A percentile compares a stretch with the other conserved stretches of the same genome.
phyloP scores from a whole-genome alignment of 2,113 vertebrate species.

The Poecile atricapillus region DNA sequence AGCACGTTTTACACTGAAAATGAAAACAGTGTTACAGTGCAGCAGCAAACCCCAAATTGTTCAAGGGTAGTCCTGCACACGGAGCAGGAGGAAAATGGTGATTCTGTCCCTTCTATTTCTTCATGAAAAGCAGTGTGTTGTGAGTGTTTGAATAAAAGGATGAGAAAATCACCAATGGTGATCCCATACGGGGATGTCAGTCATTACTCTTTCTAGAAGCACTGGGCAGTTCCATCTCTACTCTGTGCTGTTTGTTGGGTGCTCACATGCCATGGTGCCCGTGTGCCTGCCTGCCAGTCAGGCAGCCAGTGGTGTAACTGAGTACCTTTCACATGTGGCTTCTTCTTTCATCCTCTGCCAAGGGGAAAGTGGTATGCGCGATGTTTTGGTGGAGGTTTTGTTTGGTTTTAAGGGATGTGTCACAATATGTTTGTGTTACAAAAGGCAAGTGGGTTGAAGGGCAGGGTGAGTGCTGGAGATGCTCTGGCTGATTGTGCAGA shows the following conservation, averaged over 20 bases:
- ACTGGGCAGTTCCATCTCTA: not conserved
- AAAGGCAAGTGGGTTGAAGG: conserved; percentile 48
- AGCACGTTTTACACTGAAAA: not conserved
- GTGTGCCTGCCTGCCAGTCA: not conserved
- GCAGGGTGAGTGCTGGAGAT: conserved; percentile 47
- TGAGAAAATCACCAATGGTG: not conserved
- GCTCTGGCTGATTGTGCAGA: conserved; percentile 19
- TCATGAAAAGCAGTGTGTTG: not conserved
- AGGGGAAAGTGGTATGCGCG: not conserved
- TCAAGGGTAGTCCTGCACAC: not conserved
- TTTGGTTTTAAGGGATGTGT: conserved; percentile 24
- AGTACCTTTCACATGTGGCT: not conserved
- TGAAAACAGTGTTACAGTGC: not conserved
- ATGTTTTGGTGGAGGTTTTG: conserved; percentile 3
- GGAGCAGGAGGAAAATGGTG: not conserved
- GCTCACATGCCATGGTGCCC: not conserved
- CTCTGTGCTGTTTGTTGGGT: not conserved
- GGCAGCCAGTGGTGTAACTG: not conserved
- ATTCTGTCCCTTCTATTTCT: not conserved
- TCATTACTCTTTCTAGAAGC: not conserved
- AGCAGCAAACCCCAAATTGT: not conserved
- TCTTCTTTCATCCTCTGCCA: conserved; percentile 28
- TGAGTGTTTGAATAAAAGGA: not conserved
- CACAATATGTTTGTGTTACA: conserved; percentile 38
- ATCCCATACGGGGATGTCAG: not conserved